A percentile compares a stretch with the other conserved stretches of the same genome.
phyloP scores from a whole-genome alignment of 2,797 vertebrate genomes.

The Poecile montanus region DNA sequence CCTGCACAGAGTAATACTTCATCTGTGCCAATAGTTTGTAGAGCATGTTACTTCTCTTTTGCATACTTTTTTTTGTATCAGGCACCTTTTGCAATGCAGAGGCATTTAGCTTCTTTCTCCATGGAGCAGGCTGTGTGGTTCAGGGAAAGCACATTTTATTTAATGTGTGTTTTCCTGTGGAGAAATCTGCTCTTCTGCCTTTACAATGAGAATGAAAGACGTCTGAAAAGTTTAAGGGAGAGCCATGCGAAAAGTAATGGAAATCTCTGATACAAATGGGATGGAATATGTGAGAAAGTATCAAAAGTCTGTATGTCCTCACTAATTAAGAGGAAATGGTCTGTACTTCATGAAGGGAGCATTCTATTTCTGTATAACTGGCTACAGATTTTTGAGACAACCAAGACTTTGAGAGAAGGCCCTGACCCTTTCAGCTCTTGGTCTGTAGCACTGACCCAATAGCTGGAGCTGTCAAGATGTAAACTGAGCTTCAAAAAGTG shows the following conservation, averaged over 20 bases:
- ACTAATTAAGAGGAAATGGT: background rate
- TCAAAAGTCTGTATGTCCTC: background rate
- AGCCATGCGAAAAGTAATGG: background rate
- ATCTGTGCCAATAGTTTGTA: background rate
- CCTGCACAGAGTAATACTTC: background rate
- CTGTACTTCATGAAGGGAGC: background rate
- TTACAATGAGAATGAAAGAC: background rate
- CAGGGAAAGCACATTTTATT: background rate
- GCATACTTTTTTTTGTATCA: background rate
- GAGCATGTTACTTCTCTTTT: background rate
- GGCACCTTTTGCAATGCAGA: background rate
- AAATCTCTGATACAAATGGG: background rate
- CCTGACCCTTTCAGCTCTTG: background rate
- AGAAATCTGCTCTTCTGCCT: background rate
- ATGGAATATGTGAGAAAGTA: background rate
- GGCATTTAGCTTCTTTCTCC: background rate
- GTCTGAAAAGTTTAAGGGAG: background rate
- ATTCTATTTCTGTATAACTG: background rate
- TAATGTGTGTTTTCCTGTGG: background rate
- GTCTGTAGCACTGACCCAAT: background rate
- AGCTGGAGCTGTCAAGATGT: background rate
- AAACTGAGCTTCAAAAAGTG: background rate
- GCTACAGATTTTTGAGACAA: background rate
- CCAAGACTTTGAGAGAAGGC: background rate
- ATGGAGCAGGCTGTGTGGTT: background rate